A percentile compares a stretch with the other conserved stretches of the same genome.
phyloP scores from a whole-genome alignment of 2,797 vertebrate genomes.

The Trachops cirrhosus region DNA sequence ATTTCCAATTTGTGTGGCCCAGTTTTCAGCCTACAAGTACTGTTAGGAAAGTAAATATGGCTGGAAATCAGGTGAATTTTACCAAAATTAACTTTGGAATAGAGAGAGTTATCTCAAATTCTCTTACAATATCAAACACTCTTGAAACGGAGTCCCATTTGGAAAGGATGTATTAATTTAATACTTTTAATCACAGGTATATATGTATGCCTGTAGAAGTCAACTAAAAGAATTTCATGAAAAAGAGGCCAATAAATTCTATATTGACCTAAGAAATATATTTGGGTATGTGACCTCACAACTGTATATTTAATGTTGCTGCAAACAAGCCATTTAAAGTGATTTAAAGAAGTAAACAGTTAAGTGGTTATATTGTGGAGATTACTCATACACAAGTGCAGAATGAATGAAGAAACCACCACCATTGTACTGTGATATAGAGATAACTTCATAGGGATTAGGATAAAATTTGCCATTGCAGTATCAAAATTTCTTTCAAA shows the following conservation, averaged over 20 bases:
- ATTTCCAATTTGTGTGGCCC: background rate
- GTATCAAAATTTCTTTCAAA: background rate
- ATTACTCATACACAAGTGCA: background rate
- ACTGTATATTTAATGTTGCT: background rate
- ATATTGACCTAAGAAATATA: background rate
- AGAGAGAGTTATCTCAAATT: background rate
- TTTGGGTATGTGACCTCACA: background rate
- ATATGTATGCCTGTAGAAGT: background rate
- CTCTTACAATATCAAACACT: background rate
- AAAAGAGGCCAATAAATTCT: background rate
- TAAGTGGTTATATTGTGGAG: background rate
- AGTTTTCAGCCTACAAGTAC: background rate
- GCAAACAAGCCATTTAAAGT: background rate
- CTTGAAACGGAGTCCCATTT: background rate
- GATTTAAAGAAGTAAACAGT: background rate
- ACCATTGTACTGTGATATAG: background rate
- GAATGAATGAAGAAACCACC: background rate
- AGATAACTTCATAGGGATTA: background rate
- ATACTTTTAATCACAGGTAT: background rate
- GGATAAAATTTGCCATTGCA: background rate
- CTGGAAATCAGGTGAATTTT: background rate
- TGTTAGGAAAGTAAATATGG: constrained; percentile 15
- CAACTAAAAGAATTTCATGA: background rate
- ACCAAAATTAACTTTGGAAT: constrained; percentile 32
- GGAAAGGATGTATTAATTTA: background rate